These are phyloP conservation scores for Catharus fuscescens DNA, from an alignment of 2,113 vertebrate genomes.

Conservation along the genomic window DNA sequence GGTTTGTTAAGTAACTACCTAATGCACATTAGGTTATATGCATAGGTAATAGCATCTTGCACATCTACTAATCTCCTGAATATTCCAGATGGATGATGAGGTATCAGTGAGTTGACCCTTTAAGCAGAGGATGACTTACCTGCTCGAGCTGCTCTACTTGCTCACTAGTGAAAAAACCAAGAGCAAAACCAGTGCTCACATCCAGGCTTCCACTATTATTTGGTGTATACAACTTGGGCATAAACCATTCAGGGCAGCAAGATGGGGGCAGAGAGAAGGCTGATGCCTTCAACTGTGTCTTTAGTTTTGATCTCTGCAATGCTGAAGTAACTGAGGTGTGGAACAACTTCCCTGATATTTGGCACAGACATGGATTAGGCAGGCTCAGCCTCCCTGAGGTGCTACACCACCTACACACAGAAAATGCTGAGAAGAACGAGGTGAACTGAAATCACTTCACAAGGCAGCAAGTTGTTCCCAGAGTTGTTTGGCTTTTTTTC, in stretches of 20 bases:
- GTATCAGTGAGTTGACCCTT: background rate
- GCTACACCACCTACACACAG: background rate
- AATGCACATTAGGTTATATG: background rate
- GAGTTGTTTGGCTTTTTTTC: background rate
- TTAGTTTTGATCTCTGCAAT: background rate
- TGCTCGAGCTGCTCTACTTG: background rate
- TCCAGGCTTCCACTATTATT: background rate
- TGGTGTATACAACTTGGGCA: background rate
- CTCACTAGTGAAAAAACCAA: background rate
- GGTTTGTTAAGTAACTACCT: background rate
- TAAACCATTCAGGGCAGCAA: background rate
- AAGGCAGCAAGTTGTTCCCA: background rate
- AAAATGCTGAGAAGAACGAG: accelerated
- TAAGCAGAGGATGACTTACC: background rate
- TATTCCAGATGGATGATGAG: background rate
- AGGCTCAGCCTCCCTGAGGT: background rate
- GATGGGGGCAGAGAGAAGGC: background rate
- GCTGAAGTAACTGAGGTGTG: background rate
- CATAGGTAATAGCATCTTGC: background rate
- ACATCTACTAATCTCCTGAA: background rate
- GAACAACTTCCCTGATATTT: background rate
- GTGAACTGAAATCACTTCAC: background rate
- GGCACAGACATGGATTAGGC: background rate
- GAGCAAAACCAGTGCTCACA: background rate
- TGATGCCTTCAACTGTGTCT: background rate